These are phyloP conservation scores for Halichondria panicea DNA, from an alignment of 37 sponge, comb jelly and placozoan species.

Conservation along the genomic window DNA sequence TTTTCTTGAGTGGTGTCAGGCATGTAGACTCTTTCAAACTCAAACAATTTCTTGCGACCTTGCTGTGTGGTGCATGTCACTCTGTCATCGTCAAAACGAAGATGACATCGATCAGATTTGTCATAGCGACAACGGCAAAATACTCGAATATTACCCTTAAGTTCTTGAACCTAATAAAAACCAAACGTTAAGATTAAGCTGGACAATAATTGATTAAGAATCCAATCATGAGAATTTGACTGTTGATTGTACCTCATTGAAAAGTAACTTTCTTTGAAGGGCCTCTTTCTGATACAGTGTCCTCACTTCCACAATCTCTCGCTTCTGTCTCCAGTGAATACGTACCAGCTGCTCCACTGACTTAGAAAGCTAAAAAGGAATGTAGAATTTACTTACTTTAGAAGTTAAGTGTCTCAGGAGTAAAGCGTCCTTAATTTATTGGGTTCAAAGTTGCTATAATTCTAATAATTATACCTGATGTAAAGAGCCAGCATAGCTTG, in stretches of 20 bases:
- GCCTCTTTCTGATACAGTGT: conserved; percentile 71
- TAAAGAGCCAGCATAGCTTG: not conserved
- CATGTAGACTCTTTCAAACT: conserved; percentile 75
- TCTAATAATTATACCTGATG: conserved; percentile 11
- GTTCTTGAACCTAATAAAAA: conserved; percentile 65
- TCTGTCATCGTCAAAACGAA: conserved; percentile 44
- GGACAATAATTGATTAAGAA: not conserved
- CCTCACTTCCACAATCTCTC: conserved; percentile 61
- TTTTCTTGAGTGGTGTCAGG: conserved; percentile 71
- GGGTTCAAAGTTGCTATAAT: not conserved
- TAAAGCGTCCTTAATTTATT: not conserved
- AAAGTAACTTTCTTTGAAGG: conserved; percentile 71
- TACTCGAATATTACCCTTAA: conserved; percentile 83
- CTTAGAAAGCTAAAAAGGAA: conserved; percentile 26
- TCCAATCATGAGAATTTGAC: not conserved
- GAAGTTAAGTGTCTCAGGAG: not conserved
- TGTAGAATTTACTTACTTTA: not conserved
- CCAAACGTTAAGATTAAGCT: not conserved
- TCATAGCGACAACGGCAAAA: conserved; percentile 86
- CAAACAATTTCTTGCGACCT: conserved; percentile 65
- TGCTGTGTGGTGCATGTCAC: conserved; percentile 43
- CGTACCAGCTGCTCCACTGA: conserved; percentile 21
- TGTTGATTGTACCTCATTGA: conserved; percentile 62
- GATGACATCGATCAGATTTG: conserved; percentile 20
- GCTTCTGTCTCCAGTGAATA: conserved; percentile 13